Base-by-base conservation (phyloP, 64 coral and sea anemone species). In the Porites australiensis region DNA sequence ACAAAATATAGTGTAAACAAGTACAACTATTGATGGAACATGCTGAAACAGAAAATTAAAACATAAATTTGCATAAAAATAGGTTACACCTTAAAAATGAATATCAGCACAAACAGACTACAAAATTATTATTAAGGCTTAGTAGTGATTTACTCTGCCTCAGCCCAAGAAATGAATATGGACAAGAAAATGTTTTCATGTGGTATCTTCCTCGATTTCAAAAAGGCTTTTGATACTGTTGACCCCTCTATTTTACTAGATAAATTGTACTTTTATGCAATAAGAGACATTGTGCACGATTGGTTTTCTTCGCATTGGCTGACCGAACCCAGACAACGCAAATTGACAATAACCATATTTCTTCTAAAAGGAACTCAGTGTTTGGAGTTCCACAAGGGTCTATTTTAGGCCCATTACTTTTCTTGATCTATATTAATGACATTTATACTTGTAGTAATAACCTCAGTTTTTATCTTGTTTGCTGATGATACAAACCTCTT, bases 1-100 rank as follows among this genome's bases (percentile, higher is more conserved):
- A 12, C 94, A 95, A 14, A 99, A 51, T 20, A 93, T 37, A 23
- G 85, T 75, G 77, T 95, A 96, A 8, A 81, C 21, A 7, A 94
- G 44, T 9, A 99, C 85, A 88, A 99, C 88, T 62, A 99, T 48
- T 5, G 88, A 96, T 79, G 98, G 98, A 11, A 99, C 68, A 77
- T 96, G 94, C 98, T 99, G 64, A 18, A 88, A 83, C 53, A 79
- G 6, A 78, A 75, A 90, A n/a, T n/a, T n/a, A n/a, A n/a, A n/a
- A n/a, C n/a, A n/a, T n/a, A n/a, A n/a, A n/a, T n/a, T n/a, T n/a
- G n/a, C n/a, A n/a, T n/a, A n/a, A n/a, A n/a, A n/a, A n/a, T n/a
- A n/a, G n/a, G n/a, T n/a, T n/a, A n/a, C n/a, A n/a, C n/a, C n/a
- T n/a, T n/a, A n/a, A n/a, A n/a, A n/a, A n/a, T n/a, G n/a, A n/a